These are phyloP conservation scores for Peromyscus melanophrys DNA, from an alignment of 2,797 vertebrate species.

Conservation along the genomic window DNA sequence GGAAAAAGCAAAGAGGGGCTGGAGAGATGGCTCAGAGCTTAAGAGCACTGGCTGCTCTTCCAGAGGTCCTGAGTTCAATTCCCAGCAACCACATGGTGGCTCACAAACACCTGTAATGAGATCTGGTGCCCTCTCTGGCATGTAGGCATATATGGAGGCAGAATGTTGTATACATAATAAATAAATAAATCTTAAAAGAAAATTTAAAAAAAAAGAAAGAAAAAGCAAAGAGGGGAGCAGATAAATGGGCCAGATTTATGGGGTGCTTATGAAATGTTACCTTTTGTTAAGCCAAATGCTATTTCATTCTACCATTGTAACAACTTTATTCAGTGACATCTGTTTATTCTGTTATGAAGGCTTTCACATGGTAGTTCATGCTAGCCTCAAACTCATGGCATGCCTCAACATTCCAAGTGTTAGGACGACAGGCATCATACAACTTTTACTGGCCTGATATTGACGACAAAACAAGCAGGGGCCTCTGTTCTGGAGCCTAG, in stretches of 20 bases:
- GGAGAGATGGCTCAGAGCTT: too few relatives aligned
- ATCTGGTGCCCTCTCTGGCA: too few relatives aligned
- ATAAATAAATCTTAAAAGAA: too few relatives aligned
- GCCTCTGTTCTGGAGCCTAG: not conserved
- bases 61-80: too few relatives aligned
- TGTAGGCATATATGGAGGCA: too few relatives aligned
- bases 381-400: not conserved
- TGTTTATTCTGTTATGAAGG: not conserved
- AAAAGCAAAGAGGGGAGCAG: not conserved
- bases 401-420: not conserved
- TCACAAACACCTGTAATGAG: too few relatives aligned
- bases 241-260: not conserved
- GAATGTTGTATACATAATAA: too few relatives aligned
- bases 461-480: not conserved
- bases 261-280: not conserved
- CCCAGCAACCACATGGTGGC: too few relatives aligned
- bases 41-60: too few relatives aligned
- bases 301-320: not conserved
- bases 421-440: not conserved
- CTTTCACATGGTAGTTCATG: not conserved
- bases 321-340: not conserved
- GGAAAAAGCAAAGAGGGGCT: not conserved
- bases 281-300: not conserved
- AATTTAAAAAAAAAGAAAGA: too few relatives aligned
- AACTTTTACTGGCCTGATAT: constrained; percentile 19